Evolutionary conservation across 2,113 vertebrate genomes (phyloP).

Genomic region (Actinemys pallida): DNA sequence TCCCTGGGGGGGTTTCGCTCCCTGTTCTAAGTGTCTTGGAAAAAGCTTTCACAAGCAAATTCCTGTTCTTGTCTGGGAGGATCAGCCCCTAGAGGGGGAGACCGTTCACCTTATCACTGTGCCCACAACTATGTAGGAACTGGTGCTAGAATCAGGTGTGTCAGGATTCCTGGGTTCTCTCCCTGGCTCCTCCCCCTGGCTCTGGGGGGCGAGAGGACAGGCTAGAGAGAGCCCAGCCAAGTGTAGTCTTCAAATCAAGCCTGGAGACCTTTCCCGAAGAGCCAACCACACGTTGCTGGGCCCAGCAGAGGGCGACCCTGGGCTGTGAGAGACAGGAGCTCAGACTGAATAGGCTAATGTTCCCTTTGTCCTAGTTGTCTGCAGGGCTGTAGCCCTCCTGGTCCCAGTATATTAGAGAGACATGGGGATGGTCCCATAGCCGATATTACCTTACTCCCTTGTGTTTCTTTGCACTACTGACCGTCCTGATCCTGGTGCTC

Average conservation of each 20-base stretch:
- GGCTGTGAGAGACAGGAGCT: not conserved
- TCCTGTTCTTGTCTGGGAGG: not conserved
- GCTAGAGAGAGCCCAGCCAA: not conserved
- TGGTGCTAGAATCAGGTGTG: not conserved
- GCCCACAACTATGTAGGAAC: not conserved
- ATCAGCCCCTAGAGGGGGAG: not conserved
- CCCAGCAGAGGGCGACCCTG: not conserved
- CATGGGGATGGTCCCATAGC: not conserved
- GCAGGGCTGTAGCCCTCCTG: not conserved
- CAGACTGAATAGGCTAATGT: not conserved
- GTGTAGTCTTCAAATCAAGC: not conserved
- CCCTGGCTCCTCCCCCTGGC: not conserved
- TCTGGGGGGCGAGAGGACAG: not conserved
- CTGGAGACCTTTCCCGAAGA: not conserved
- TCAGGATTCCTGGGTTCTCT: not conserved
- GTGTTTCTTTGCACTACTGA: not conserved
- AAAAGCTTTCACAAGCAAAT: not conserved
- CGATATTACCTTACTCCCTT: not conserved
- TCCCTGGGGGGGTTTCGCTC: not conserved
- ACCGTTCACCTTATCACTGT: not conserved
- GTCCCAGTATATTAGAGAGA: not conserved
- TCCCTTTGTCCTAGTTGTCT: not conserved
- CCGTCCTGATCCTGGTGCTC: not conserved
- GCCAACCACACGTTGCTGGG: not conserved
- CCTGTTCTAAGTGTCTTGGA: not conserved